phyloP scores from a whole-genome alignment of 2,797 vertebrate species.

The Spheniscus humboldti region DNA sequence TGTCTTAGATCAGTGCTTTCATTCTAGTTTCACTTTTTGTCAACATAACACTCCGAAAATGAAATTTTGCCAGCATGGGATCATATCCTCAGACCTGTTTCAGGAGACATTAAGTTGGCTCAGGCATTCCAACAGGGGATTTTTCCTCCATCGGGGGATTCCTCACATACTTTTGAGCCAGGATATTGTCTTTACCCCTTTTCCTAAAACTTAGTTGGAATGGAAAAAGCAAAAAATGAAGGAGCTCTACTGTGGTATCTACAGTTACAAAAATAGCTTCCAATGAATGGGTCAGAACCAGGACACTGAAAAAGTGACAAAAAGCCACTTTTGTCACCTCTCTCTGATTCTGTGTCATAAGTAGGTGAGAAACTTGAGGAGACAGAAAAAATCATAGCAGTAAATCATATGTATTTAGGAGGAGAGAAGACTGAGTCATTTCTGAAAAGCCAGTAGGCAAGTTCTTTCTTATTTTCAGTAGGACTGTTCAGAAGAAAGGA shows the following conservation, averaged over 20 bases:
- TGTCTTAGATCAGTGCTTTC: neutral
- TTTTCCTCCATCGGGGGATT: neutral
- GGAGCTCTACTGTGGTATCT: neutral
- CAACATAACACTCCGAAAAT: neutral
- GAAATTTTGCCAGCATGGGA: neutral
- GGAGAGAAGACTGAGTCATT: conserved; percentile 4
- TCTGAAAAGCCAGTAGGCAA: neutral
- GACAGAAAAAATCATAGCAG: neutral
- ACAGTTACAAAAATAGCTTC: neutral
- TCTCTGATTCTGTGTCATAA: conserved; percentile 1
- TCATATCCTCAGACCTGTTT: neutral
- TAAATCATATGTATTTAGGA: neutral
- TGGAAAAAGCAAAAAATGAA: neutral
- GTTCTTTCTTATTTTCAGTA: neutral
- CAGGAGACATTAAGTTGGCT: neutral
- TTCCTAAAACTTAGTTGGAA: neutral
- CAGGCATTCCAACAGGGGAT: neutral
- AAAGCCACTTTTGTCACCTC: neutral
- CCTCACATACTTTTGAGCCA: neutral
- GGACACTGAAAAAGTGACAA: neutral
- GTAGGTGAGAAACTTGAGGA: neutral
- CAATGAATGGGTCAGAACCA: neutral
- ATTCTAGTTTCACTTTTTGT: conserved; percentile 24
- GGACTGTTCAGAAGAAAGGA: neutral
- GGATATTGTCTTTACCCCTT: neutral